Evolutionary conservation across 1,140 invertebrate genomes (phyloP).

Genomic region (Penaeus indicus): DNA sequence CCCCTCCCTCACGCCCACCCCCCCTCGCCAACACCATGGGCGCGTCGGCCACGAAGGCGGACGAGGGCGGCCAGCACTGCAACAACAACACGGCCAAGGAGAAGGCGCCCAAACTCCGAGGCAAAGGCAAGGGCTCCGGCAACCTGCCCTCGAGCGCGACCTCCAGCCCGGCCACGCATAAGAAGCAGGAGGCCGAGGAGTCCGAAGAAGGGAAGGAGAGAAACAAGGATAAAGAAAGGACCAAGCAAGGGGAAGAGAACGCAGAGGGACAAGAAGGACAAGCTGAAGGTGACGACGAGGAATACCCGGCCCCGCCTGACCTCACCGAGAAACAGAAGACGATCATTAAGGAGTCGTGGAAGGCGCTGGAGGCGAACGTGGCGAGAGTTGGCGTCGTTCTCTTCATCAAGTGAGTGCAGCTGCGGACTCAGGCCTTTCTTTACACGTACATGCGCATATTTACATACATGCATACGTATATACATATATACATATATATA

Average conservation of each 20-base stretch:
- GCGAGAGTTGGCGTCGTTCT: conserved; percentile 74
- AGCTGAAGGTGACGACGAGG: neutral
- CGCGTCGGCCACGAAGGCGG: too few relatives aligned
- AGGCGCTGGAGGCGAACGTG: conserved; percentile 73
- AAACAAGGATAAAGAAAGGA: neutral
- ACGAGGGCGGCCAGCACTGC: too few relatives aligned
- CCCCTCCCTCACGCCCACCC: too few relatives aligned
- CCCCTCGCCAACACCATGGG: too few relatives aligned
- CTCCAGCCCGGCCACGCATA: neutral
- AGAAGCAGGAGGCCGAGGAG: conserved; percentile 2
- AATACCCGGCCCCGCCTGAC: neutral
- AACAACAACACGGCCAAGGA: conserved; percentile 33
- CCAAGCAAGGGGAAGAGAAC: neutral
- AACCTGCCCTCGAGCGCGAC: too few relatives aligned
- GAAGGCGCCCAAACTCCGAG: conserved; percentile 25
- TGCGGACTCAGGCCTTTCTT: neutral
- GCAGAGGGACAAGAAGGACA: neutral
- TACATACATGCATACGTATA: neutral
- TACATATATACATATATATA: neutral
- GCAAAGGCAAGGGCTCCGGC: neutral
- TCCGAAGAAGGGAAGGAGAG: neutral
- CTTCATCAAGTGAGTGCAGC: conserved; percentile 72
- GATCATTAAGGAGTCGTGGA: conserved; percentile 72
- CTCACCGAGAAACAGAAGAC: conserved; percentile 72
- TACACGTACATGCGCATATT: neutral